A percentile compares a stretch with the other conserved stretches of the same genome.
phyloP scores from a whole-genome alignment of 2,113 vertebrate species.

The Ctenomys sociabilis region DNA sequence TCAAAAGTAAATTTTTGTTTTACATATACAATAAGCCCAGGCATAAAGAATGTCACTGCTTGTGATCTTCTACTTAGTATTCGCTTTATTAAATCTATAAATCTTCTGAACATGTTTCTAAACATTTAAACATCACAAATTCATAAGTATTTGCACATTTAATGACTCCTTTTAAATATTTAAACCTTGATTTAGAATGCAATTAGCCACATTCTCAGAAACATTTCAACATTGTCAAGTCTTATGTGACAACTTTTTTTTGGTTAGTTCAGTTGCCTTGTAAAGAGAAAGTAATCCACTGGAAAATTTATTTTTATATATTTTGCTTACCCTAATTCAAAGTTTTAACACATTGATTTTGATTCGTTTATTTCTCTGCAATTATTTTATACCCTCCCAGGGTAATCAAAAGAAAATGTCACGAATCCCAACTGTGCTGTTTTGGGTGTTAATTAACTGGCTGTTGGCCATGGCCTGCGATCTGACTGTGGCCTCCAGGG shows the following conservation, averaged over 20 bases:
- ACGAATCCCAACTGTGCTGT: neutral
- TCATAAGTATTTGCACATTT: neutral
- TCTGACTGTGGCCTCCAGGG: neutral
- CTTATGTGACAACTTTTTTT: neutral
- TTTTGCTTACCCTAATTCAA: neutral
- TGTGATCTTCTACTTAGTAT: neutral
- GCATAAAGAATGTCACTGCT: neutral
- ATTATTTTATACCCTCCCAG: neutral
- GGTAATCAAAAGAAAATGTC: neutral
- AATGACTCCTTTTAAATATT: neutral
- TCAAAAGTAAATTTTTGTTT: neutral
- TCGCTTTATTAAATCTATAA: slow-evolving; percentile 40
- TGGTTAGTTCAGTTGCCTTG: neutral
- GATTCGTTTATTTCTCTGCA: neutral
- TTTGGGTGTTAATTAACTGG: neutral
- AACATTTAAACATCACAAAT: neutral
- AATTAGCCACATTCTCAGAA: neutral
- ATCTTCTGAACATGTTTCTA: neutral
- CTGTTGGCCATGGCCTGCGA: neutral
- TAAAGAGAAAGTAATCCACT: neutral
- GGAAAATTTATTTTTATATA: neutral
- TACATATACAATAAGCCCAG: neutral
- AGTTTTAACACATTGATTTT: neutral
- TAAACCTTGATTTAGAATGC: slow-evolving; percentile 18
- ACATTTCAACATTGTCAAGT: neutral